Evolutionary conservation across 1,140 invertebrate genomes (phyloP), one percentile per base, ranked within the genome.

Genomic region (Plutomurus gul): DNA sequence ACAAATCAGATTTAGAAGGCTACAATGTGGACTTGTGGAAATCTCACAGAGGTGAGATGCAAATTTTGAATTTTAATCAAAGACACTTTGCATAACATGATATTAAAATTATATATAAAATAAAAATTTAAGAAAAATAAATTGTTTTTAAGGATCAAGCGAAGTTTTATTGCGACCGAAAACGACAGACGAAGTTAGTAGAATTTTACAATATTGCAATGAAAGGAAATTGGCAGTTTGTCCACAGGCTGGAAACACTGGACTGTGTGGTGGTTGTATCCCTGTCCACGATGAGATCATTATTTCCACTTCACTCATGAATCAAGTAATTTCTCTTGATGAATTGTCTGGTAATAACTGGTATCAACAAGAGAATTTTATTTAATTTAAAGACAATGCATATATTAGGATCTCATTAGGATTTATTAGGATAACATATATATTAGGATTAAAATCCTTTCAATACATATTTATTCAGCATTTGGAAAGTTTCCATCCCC

Each of bases 221-320:
- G 88, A 92, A 4, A 89, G 91, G 75, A 90, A 89, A 49, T 86
- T 99, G 56, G 96, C 97, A 1, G 92, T 99, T 8, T 37, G 36
- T n/a, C 95, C 96, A 1, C 97, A 99, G 88, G 96, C 95, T 72
- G 96, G 96, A 4, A 97, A 97, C 85, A 98, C 96, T 0, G 96
- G 97, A 1, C 87, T 98, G 0, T 95, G 96, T 4, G 95, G 94
- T 39, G 96, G 96, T 0, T 93, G 93, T 82, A 93, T 96, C 13
- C 98, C 98, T 1, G 94, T 99, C 16, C 97, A 96, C 88, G 97
- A 99, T 88, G 98, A 99, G 89, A 92, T 99, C 75, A 90, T 99
- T 11, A 80, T 99, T 0, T 96, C 93, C 5, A 92, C 94, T 81
- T 88, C 89, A 47, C 89, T 94, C 5, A 94, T 99, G 92, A 96